Conservation (phyloP, 1,140 invertebrate species). For the Uloborus diversus region DNA sequence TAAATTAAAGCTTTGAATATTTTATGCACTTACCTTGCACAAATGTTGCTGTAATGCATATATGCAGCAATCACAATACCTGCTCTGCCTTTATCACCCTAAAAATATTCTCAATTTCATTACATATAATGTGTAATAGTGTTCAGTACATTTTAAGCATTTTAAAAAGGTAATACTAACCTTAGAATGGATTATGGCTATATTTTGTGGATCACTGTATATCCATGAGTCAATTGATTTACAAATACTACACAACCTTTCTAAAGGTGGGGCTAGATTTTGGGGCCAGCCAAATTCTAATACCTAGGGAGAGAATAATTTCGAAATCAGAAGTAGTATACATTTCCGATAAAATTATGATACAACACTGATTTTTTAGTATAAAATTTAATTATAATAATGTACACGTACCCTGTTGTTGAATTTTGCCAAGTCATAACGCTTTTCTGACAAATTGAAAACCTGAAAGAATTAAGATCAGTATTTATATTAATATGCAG, state of each 20-base stretch:
- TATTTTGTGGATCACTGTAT: constrained; percentile 77
- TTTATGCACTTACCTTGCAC: constrained; percentile 73
- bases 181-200: constrained; percentile 88
- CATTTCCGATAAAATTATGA: background rate
- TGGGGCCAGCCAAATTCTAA: constrained; percentile 86
- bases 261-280: constrained; percentile 85
- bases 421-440: constrained; percentile 71
- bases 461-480: constrained; percentile 75
- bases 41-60: constrained; percentile 93
- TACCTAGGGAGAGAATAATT: constrained; percentile 60
- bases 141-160: background rate
- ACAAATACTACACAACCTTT: constrained; percentile 87
- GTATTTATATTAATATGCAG: no score
- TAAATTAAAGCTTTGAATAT: no score
- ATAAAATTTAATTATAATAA: background rate
- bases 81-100: constrained; percentile 78
- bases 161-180: no score
- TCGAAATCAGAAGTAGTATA: constrained; percentile 1
- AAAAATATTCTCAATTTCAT: no score
- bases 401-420: constrained; percentile 63
- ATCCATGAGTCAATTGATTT: constrained; percentile 93
- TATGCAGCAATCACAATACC: constrained; percentile 89
- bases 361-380: background rate
- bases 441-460: constrained; percentile 82
- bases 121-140: background rate